Conservation (phyloP, 2,888 invertebrate genomes). For the Pammene aurita region DNA sequence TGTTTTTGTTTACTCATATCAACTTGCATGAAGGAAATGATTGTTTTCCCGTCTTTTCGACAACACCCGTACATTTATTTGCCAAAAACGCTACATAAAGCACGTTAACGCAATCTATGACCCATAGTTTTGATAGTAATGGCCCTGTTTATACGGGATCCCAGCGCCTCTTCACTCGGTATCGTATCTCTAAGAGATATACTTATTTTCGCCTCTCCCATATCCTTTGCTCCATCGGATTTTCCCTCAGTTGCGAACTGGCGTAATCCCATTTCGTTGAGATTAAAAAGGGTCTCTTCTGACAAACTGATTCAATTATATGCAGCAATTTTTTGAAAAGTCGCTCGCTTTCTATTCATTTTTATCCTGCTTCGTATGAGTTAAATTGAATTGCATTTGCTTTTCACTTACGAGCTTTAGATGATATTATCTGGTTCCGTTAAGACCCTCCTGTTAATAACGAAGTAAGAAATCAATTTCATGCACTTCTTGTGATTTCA, state of each 20-base stretch:
- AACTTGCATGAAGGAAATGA: slow-evolving; percentile 29
- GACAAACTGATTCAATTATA: slow-evolving; percentile 63
- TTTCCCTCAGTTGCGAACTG: slow-evolving; percentile 57
- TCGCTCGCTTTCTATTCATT: slow-evolving; percentile 43
- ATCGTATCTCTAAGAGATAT: slow-evolving; percentile 53
- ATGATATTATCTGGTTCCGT: slow-evolving; percentile 25
- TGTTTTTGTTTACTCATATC: slow-evolving; percentile 36
- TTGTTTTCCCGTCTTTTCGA: slow-evolving; percentile 31
- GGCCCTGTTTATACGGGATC: slow-evolving; percentile 70
- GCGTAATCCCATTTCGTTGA: slow-evolving; percentile 64
- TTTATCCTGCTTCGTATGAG: slow-evolving; percentile 36
- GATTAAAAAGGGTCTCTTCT: slow-evolving; percentile 69
- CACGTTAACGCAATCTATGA: slow-evolving; percentile 72
- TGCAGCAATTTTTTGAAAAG: slow-evolving; percentile 53
- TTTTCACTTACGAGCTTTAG: slow-evolving; percentile 33
- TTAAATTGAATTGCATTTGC: slow-evolving; percentile 32
- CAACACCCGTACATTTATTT: slow-evolving; percentile 56
- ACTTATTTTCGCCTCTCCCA: slow-evolving; percentile 49
- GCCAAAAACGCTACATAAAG: slow-evolving; percentile 58
- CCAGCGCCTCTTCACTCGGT: slow-evolving; percentile 58
- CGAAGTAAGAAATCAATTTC: neutral
- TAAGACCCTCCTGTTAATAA: neutral
- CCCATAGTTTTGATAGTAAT: slow-evolving; percentile 74
- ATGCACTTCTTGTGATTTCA: neutral
- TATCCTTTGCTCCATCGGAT: slow-evolving; percentile 56